Percentiles rank a stretch among this genome's conserved stretches.
Evolutionary conservation across 2,113 vertebrate species (phyloP).

Genomic region (Saimiri boliviensis): DNA sequence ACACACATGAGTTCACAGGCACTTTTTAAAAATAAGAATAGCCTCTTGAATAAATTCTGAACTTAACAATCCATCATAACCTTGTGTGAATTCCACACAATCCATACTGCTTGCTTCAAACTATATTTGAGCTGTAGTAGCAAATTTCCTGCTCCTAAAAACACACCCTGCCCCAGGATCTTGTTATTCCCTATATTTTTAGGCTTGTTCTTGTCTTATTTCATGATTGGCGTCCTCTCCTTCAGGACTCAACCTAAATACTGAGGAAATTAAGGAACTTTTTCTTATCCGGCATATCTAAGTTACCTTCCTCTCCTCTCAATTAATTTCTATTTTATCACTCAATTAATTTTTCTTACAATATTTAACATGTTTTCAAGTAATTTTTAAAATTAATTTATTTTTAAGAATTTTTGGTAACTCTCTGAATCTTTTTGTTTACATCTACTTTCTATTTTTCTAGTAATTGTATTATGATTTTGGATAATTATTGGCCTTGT

Average conservation of each 20-base stretch:
- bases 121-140: neutral
- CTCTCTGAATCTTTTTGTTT: neutral
- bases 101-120: neutral
- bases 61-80: neutral
- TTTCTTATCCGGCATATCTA: neutral
- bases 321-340: neutral
- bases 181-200: neutral
- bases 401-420: neutral
- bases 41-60: neutral
- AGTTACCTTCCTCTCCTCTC: neutral
- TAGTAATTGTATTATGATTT: neutral
- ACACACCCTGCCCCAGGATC: rapidly evolving
- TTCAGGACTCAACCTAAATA: neutral
- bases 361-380: neutral
- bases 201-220: neutral
- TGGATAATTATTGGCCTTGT: neutral
- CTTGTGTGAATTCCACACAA: neutral
- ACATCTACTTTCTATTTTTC: neutral
- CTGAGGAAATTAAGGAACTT: neutral
- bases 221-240: neutral
- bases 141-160: neutral
- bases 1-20: neutral
- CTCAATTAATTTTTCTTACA: neutral
- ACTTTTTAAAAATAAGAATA: neutral
- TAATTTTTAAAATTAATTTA: neutral